phyloP scores from a whole-genome alignment of 92 coral and sea anemone species.

The Zoanthus gigantus region DNA sequence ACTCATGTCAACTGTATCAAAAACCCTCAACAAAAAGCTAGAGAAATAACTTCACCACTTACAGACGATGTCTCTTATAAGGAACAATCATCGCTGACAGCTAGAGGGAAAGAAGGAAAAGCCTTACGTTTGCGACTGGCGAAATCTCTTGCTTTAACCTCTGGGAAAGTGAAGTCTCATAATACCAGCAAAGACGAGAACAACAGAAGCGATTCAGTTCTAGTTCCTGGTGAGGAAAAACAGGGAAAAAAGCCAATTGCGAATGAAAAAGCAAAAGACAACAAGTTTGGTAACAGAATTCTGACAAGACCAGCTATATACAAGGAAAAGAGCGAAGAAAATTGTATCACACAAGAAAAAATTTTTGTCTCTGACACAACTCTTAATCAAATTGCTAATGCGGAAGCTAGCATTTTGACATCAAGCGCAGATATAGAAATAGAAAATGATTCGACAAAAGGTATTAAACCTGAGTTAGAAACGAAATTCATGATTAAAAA shows the following conservation, averaged over 20 bases:
- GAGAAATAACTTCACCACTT: not conserved
- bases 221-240: not conserved
- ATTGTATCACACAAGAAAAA: not conserved
- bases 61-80: not conserved
- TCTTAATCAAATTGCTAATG: not conserved
- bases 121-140: constrained; percentile 52
- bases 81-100: constrained; percentile 29
- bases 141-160: constrained; percentile 49
- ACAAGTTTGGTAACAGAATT: not conserved
- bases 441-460: not conserved
- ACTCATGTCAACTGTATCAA: not conserved
- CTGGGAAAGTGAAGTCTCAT: not conserved
- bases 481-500: not conserved
- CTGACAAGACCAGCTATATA: not conserved
- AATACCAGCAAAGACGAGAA: not conserved
- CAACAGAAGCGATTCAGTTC: no score
- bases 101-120: constrained; percentile 58
- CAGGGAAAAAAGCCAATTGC: not conserved
- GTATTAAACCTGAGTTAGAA: not conserved
- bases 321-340: not conserved
- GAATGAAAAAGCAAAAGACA: not conserved
- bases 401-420: not conserved
- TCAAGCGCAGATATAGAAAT: not conserved
- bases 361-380: not conserved
- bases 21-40: not conserved